These are phyloP conservation scores for Athrips mouffetella DNA, from an alignment of 2,888 invertebrate genomes.

Conservation along the genomic window DNA sequence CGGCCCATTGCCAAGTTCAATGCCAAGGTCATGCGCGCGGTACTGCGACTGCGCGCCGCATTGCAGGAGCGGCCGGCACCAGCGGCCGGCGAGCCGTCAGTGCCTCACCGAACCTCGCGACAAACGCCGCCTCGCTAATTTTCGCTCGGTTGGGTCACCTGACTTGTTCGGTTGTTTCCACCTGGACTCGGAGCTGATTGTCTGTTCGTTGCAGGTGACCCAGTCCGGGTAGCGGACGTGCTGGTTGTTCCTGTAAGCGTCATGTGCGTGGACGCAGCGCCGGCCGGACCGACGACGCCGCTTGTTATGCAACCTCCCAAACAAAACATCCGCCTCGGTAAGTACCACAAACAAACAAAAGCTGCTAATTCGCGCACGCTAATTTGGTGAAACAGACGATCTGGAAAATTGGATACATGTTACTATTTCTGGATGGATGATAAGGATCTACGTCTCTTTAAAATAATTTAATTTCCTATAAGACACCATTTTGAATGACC, in stretches of 20 bases:
- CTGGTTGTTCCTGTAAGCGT: slow-evolving; percentile 38
- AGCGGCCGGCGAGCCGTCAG: slow-evolving; percentile 61
- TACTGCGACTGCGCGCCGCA: slow-evolving; percentile 82
- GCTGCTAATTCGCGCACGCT: slow-evolving; percentile 1
- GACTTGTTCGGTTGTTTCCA: slow-evolving; percentile 32
- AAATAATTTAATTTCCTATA: no score
- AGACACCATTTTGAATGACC: no score
- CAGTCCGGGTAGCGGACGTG: slow-evolving; percentile 29
- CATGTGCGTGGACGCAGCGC: slow-evolving; percentile 39
- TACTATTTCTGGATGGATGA: no score
- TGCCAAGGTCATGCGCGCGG: slow-evolving; percentile 86
- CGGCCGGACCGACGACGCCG: slow-evolving; percentile 31
- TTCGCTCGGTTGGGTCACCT: slow-evolving; percentile 43
- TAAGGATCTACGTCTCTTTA: no score
- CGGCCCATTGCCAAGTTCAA: slow-evolving; percentile 86
- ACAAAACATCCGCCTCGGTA: slow-evolving; percentile 45
- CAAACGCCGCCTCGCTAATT: slow-evolving; percentile 53
- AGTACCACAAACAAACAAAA: slow-evolving; percentile 35
- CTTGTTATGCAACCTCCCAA: slow-evolving; percentile 60
- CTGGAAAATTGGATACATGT: not conserved
- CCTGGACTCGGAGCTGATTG: slow-evolving; percentile 15
- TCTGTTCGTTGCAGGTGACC: slow-evolving; percentile 35
- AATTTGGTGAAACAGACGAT: not conserved
- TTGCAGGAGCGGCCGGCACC: slow-evolving; percentile 79
- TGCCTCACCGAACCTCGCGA: slow-evolving; percentile 64